A percentile compares a stretch with the other conserved stretches of the same genome.
Evolutionary conservation across 2,797 vertebrate genomes (phyloP).

Genomic region (Anomalospiza imberbis): DNA sequence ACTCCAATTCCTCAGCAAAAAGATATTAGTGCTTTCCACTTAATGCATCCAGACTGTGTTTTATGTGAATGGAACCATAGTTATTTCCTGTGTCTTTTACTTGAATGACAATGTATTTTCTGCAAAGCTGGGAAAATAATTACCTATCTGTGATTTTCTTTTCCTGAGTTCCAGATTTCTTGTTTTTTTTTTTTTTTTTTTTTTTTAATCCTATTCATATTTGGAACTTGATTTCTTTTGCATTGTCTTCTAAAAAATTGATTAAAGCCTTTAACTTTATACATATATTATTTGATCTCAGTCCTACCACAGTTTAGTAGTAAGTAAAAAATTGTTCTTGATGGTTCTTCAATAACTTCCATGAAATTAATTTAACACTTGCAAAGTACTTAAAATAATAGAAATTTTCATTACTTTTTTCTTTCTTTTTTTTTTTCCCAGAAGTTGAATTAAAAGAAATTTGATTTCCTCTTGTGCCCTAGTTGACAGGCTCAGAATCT

Average conservation of each 20-base stretch:
- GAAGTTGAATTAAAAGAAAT: not conserved
- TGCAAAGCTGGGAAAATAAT: not conserved
- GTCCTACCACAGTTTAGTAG: not conserved
- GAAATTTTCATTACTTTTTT: not conserved
- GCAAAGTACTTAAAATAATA: not conserved
- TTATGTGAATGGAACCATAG: not conserved
- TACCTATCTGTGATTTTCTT: not conserved
- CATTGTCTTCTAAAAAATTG: not conserved
- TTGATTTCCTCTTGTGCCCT: not conserved
- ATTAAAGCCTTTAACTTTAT: not conserved
- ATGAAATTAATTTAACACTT: not conserved
- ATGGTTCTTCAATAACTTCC: not conserved
- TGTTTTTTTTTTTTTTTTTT: not conserved
- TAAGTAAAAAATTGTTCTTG: not conserved
- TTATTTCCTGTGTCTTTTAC: not conserved
- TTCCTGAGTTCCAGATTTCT: not conserved
- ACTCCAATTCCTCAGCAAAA: not conserved
- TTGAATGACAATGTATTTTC: not conserved
- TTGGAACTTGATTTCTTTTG: not conserved
- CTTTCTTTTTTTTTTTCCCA: fast-evolving
- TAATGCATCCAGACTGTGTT: not conserved
- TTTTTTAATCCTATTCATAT: not conserved
- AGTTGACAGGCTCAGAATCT: not conserved
- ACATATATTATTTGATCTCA: not conserved
- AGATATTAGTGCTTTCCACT: not conserved